phyloP scores from a whole-genome alignment of 2,888 invertebrate genomes.

The Horisme vitalbata region DNA sequence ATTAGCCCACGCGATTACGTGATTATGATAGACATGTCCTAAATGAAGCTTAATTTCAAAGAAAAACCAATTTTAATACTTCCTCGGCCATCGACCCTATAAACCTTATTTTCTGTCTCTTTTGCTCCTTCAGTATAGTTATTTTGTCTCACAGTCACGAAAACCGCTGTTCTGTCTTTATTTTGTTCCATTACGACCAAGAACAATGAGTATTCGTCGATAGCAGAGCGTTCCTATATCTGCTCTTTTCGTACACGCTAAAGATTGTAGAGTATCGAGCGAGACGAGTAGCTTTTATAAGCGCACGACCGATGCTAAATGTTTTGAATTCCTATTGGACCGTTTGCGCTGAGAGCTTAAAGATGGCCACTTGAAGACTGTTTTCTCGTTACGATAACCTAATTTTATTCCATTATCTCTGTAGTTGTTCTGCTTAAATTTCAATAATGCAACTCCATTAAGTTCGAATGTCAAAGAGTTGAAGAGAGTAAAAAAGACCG shows the following conservation, averaged over 20 bases:
- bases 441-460: conserved; percentile 77
- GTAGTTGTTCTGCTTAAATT: conserved; percentile 72
- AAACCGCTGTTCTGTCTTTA: conserved; percentile 81
- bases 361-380: conserved; percentile 77
- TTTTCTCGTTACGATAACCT: conserved; percentile 80
- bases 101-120: conserved; percentile 69
- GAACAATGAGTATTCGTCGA: conserved; percentile 79
- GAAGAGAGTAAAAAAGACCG: conserved; percentile 73
- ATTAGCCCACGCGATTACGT: conserved; percentile 39
- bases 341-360: conserved; percentile 63
- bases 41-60: conserved; percentile 69
- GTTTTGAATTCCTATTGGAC: conserved; percentile 77
- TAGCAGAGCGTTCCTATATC: conserved; percentile 65
- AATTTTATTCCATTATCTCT: conserved; percentile 75
- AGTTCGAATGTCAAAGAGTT: conserved; percentile 77
- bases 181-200: conserved; percentile 80
- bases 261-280: conserved; percentile 40
- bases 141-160: conserved; percentile 77
- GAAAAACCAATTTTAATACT: conserved; percentile 77
- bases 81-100: conserved; percentile 80
- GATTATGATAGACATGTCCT: conserved; percentile 60
- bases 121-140: conserved; percentile 50
- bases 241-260: conserved; percentile 57
- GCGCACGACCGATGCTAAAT: conserved; percentile 52
- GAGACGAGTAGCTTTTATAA: conserved; percentile 57